A percentile compares a stretch with the other conserved stretches of the same genome.
These are phyloP conservation scores for Gymnobelideus leadbeateri DNA, from an alignment of 2,113 vertebrate species.

Conservation along the genomic window DNA sequence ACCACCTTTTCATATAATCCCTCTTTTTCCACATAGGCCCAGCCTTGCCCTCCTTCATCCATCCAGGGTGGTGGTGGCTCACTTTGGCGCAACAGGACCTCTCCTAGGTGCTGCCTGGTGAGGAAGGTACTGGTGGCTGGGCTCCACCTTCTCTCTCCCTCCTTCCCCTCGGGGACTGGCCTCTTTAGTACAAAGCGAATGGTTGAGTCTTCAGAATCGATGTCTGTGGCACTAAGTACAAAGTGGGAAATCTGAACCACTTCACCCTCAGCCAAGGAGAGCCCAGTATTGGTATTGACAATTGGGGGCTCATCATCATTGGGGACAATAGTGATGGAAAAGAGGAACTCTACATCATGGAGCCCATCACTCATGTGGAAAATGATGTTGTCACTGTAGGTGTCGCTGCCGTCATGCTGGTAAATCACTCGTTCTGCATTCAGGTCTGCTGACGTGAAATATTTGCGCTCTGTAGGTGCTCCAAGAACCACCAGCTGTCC, in stretches of 20 bases:
- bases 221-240: slow-evolving; percentile 88
- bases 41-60: slow-evolving; percentile 69
- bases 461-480: slow-evolving; percentile 60
- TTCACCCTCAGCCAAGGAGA: slow-evolving; percentile 86
- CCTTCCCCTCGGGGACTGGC: neutral
- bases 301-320: slow-evolving; percentile 88
- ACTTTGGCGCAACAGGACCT: slow-evolving; percentile 85
- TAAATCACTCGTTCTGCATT: slow-evolving; percentile 86
- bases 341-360: slow-evolving; percentile 89
- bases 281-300: slow-evolving; percentile 85
- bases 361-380: slow-evolving; percentile 87
- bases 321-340: slow-evolving; percentile 87
- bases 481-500: slow-evolving; percentile 84
- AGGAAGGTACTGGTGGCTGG: neutral
- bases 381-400: slow-evolving; percentile 89
- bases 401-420: slow-evolving; percentile 89
- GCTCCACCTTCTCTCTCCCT: neutral
- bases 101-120: slow-evolving; percentile 76
- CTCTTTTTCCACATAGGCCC: slow-evolving; percentile 85
- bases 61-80: slow-evolving; percentile 74
- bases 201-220: slow-evolving; percentile 88
- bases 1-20: slow-evolving; percentile 89
- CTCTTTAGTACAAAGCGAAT: slow-evolving; percentile 85
- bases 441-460: slow-evolving; percentile 86
- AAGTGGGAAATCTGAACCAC: slow-evolving; percentile 88